Evolutionary conservation across 2,888 invertebrate genomes (phyloP).

Genomic region (Julus scandinavius): DNA sequence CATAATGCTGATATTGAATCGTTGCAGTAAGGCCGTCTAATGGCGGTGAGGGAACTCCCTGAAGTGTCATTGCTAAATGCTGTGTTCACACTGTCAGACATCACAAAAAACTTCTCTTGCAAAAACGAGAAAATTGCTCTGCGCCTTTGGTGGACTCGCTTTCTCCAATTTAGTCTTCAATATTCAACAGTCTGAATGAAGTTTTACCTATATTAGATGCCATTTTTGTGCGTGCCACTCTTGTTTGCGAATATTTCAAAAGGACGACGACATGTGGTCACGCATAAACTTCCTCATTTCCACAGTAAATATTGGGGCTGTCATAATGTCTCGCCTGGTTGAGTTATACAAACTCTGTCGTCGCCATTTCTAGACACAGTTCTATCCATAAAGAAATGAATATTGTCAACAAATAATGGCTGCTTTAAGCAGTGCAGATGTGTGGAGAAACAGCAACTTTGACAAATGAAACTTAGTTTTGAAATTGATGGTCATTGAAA

Average conservation of each 20-base stretch:
- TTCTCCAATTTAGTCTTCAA: not conserved
- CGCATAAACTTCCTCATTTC: not conserved
- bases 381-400: too few species aligned
- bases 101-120: not conserved
- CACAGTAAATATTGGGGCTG: not conserved
- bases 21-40: not conserved
- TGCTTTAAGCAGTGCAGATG: too few species aligned
- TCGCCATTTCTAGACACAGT: not conserved
- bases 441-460: too few species aligned
- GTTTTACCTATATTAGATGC: not conserved
- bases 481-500: too few species aligned
- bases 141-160: not conserved
- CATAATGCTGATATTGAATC: conserved; percentile 1
- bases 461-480: too few species aligned
- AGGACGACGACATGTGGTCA: not conserved
- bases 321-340: not conserved
- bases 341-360: not conserved
- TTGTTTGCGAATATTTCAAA: not conserved
- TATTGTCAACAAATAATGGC: too few species aligned
- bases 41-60: not conserved
- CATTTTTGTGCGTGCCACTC: not conserved
- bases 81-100: not conserved
- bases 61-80: not conserved
- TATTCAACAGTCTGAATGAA: not conserved
- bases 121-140: not conserved